These are phyloP conservation scores for Eunapius fragilis DNA, from an alignment of 37 sponge, comb jelly and placozoan species.

Conservation along the genomic window DNA sequence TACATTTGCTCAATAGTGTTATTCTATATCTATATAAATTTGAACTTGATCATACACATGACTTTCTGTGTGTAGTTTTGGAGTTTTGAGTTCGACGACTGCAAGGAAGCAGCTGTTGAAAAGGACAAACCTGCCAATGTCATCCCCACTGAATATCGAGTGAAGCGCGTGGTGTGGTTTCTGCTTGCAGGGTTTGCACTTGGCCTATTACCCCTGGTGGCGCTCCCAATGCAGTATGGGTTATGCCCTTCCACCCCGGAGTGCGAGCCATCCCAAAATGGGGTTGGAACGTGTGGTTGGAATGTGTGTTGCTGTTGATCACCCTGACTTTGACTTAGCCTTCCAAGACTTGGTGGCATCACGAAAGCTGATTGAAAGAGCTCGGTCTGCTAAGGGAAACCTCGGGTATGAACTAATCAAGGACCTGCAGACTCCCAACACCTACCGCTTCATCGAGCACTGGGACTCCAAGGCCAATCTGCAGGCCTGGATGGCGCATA, in stretches of 20 bases:
- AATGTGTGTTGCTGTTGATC: neutral
- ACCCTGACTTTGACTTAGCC: neutral
- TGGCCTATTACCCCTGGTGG: neutral
- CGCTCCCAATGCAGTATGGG: neutral
- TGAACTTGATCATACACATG: neutral
- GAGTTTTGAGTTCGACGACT: neutral
- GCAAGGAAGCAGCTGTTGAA: conserved; percentile 6
- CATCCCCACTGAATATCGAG: conserved; percentile 16
- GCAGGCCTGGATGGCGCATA: neutral
- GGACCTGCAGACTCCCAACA: neutral
- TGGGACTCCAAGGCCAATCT: neutral
- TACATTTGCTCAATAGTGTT: no score
- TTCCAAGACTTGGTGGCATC: neutral
- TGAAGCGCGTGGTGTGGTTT: neutral
- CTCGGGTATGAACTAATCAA: neutral
- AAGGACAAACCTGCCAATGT: conserved; percentile 8
- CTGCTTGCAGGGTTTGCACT: neutral
- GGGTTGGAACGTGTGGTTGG: neutral
- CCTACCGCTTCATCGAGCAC: neutral
- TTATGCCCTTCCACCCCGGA: neutral
- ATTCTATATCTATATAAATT: no score
- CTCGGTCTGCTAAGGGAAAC: neutral
- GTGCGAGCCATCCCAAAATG: neutral
- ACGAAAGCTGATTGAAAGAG: neutral
- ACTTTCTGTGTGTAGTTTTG: neutral